A percentile compares a stretch with the other conserved stretches of the same genome.
These are phyloP conservation scores for Eriocheir sinensis DNA, from an alignment of 1,140 invertebrate genomes.

Conservation along the genomic window DNA sequence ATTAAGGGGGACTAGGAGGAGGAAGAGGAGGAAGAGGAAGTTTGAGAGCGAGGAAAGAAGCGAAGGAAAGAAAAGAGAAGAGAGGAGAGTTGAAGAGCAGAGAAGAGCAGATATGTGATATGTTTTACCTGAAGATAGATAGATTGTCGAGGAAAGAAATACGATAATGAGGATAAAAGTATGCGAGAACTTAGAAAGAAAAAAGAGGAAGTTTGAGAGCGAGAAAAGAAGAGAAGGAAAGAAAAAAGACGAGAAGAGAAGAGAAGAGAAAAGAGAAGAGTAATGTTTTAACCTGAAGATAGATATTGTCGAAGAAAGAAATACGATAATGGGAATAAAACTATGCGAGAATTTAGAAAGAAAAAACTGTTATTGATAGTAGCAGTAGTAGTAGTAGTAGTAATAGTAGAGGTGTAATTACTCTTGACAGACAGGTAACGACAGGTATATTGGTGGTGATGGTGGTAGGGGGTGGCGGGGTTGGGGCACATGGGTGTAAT, in stretches of 20 bases:
- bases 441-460: not conserved
- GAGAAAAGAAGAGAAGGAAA: not conserved
- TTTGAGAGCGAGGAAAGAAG: not conserved
- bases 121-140: no score
- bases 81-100: not conserved
- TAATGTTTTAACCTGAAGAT: no score
- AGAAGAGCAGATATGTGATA: not conserved
- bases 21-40: not conserved
- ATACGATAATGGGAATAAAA: not conserved
- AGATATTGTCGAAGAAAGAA: not conserved
- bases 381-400: not conserved
- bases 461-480: not conserved
- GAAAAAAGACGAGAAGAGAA: not conserved
- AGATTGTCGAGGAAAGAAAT: not conserved
- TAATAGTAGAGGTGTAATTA: no score
- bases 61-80: not conserved
- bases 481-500: no score
- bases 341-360: not conserved
- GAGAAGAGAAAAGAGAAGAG: not conserved
- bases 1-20: not conserved
- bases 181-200: not conserved
- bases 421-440: no score
- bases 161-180: not conserved
- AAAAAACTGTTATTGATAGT: not conserved
- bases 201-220: no score